Evolutionary conservation across 2,797 vertebrate genomes (phyloP).

Genomic region (Scleropages formosus): DNA sequence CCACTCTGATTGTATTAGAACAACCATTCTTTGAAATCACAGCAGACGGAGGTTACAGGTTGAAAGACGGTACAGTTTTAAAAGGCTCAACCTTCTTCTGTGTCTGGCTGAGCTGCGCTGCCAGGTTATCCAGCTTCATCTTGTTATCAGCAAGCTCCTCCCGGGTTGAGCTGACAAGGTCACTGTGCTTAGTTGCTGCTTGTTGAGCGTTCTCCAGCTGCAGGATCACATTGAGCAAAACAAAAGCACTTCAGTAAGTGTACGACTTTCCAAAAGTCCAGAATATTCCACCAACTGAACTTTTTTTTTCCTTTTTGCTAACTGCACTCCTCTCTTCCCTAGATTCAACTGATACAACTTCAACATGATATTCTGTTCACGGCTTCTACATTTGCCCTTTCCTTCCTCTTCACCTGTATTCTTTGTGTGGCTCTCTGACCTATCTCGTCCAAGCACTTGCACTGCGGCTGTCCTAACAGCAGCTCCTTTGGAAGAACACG

Average conservation of each 20-base stretch:
- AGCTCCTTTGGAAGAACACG: conserved; percentile 15
- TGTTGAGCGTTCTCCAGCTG: conserved; percentile 76
- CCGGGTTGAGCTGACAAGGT: conserved; percentile 57
- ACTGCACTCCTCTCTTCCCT: too few relatives aligned
- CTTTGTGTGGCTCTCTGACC: not conserved
- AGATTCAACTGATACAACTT: too few relatives aligned
- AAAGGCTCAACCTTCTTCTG: conserved; percentile 76
- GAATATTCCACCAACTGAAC: too few relatives aligned
- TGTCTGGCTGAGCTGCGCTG: conserved; percentile 63
- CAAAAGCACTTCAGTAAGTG: too few relatives aligned
- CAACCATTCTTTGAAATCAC: not conserved
- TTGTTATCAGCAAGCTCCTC: conserved; percentile 70
- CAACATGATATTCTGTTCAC: not conserved
- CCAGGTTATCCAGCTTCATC: conserved; percentile 61
- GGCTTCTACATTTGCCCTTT: not conserved
- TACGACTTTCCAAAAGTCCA: not conserved
- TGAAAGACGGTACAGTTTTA: too few relatives aligned
- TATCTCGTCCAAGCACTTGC: not conserved
- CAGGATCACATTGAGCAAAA: not conserved
- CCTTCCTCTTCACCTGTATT: not conserved
- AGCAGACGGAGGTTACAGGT: not conserved
- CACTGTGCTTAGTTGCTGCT: conserved; percentile 62
- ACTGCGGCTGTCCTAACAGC: not conserved
- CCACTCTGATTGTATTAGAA: conserved; percentile 14
- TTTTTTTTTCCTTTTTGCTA: too few relatives aligned